Evolutionary conservation across 2,113 vertebrate species (phyloP), one percentile per base, ranked within the genome.

Genomic region (Ceratotherium simum): DNA sequence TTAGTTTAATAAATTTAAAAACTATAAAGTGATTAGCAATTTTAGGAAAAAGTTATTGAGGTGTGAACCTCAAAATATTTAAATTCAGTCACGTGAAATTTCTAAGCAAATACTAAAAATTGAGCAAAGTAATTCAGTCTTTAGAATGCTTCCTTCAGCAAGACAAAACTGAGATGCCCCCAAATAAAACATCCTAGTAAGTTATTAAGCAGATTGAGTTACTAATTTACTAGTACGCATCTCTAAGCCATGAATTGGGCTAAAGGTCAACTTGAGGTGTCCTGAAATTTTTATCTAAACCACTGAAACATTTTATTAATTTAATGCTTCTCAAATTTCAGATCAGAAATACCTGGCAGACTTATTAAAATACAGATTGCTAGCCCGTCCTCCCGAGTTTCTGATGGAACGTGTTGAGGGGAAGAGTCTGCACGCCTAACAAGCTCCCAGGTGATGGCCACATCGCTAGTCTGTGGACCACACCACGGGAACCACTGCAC

Each of bases 171-270:
- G 75, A 95, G 80, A 91, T 73, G 60, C 17, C 56, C 75, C 8
- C 42, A 42, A 96, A 95, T 48, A 88, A 84, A 96, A 96, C 85
- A 5, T n/a, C 29, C 64, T 65, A 33, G 72, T 92, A 91, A 98
- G 97, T 94, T 95, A 90, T 91, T 90, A 91, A 96, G 48, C 93
- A 91, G 65, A 84, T 67, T 65, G 67, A 81, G 85, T 83, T 94
- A 97, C 64, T 95, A 62, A 89, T 94, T 97, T 73, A 86, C 78
- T 27, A 81, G 27, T 8, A 69, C 5, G 39, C 39, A 39, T 91
- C 36, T 81, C 73, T 67, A 92, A 96, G 93, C 79, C 20, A 76
- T 36, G 58, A 23, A 89, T 1, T 36, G 17, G 42, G 33, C 29
- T 95, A 86, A 97, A 97, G 92, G 69, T 81, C 46, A 85, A 89